phyloP scores from a whole-genome alignment of 2,888 invertebrate species.

The Drosophila algonquin region DNA sequence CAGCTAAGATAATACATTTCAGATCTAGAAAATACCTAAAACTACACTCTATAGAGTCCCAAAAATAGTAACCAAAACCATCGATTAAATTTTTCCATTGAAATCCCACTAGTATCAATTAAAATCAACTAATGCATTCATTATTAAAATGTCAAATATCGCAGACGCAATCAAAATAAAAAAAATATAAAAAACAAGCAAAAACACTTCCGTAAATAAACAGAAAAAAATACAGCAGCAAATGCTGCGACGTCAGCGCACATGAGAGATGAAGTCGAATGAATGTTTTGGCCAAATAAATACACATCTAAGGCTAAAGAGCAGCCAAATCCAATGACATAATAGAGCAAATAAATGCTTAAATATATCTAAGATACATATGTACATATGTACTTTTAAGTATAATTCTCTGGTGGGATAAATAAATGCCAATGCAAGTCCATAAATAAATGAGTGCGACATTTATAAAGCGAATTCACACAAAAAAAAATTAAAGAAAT shows the following conservation, averaged over 20 bases:
- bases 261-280: constrained; percentile 43
- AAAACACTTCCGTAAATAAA: constrained; percentile 58
- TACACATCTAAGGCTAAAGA: constrained; percentile 29
- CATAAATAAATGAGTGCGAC: constrained; percentile 28
- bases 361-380: constrained; percentile 8
- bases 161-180: constrained; percentile 12
- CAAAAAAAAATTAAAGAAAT: neutral
- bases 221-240: constrained; percentile 21
- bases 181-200: constrained; percentile 11
- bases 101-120: constrained; percentile 21
- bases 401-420: constrained; percentile 7
- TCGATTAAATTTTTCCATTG: neutral
- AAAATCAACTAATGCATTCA: constrained; percentile 42
- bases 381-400: neutral
- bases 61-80: neutral
- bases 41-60: too few relatives aligned
- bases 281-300: constrained; percentile 33
- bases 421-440: constrained; percentile 34
- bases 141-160: constrained; percentile 50
- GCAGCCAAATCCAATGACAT: constrained; percentile 60
- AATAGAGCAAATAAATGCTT: constrained; percentile 69
- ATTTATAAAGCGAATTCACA: constrained; percentile 9
- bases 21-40: neutral
- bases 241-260: constrained; percentile 20
- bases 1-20: too few relatives aligned